Base-by-base conservation (phyloP, 2,888 invertebrate genomes). In the Drosophila eohydei region DNA sequence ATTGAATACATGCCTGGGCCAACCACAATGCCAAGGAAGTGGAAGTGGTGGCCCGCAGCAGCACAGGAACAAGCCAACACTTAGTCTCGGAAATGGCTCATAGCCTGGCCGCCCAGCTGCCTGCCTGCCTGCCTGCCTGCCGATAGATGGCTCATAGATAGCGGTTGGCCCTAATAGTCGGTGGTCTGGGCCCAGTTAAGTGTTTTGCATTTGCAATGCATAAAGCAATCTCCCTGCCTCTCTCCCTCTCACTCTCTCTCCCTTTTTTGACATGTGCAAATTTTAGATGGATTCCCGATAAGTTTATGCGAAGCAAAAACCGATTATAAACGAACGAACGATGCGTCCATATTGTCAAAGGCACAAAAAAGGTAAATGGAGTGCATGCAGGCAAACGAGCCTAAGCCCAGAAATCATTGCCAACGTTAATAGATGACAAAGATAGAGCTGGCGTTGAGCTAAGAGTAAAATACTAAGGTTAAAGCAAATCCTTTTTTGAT, bases 11-110 rank as follows among this genome's bases (percentile, higher is more conserved):
- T 16, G 38, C 21, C 72, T 21, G 38, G 55, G 46, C 46, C 51
- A 38, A 61, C 86, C 89, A 83, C 89, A 83, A 88, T 80, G 67
- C 57, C 71, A 80, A 83, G 86, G 86, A 86, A 83, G 86, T 83
- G 74, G 50, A 50, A 50, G 50, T 50, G 50, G 71, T 61, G 71
- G 64, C 73, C 58, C 61, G 50, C 71, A 71, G 51, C 71, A 67
- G 51, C 71, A 69, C 82, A 84, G 79, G 76, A 85, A 82, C 69
- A 73, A 64, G 55, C 63, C 58, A 71, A 87, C 81, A 80, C 71
- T 73, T 74, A 65, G 71, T 57, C 52, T 66, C 74, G 84, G 88
- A 87, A 81, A 84, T 83, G 71, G 82, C 71, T 75, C 78, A 71
- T 78, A 65, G 71, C 26, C 36, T 44, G 28, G 26, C 28, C 58